phyloP scores from a whole-genome alignment of 2,797 vertebrate genomes.

The Helicolenus hilgendorfi region DNA sequence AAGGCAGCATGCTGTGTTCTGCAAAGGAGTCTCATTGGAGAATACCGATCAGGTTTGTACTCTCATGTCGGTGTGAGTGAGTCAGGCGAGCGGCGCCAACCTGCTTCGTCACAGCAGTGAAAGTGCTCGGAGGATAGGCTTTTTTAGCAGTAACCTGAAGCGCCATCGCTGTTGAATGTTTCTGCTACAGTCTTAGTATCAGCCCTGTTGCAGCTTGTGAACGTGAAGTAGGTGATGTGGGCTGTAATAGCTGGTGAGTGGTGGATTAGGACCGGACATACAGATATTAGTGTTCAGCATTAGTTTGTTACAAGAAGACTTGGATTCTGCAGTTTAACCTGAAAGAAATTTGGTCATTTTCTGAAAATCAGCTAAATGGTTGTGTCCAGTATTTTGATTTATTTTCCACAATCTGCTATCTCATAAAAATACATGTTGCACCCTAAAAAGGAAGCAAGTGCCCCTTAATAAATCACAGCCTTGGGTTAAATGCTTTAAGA shows the following conservation, averaged over 20 bases:
- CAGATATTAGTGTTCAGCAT: not conserved
- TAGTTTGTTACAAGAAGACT: not conserved
- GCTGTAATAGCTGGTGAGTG: not conserved
- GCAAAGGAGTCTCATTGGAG: constrained; percentile 36
- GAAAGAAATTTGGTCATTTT: not conserved
- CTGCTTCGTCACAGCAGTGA: not conserved
- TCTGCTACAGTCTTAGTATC: not conserved
- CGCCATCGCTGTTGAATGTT: constrained; percentile 1
- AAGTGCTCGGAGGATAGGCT: not conserved
- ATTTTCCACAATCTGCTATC: not conserved
- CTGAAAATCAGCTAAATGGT: not conserved
- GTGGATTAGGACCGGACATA: not conserved
- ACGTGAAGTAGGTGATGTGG: not conserved
- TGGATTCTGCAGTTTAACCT: not conserved
- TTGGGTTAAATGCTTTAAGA: not conserved
- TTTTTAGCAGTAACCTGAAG: constrained; percentile 23
- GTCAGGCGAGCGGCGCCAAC: constrained; percentile 6
- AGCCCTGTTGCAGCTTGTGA: not conserved
- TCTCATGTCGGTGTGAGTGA: constrained; percentile 28
- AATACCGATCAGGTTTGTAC: constrained; percentile 50
- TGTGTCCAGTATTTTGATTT: not conserved
- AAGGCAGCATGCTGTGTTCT: constrained; percentile 22
- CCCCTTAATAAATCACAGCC: not conserved
- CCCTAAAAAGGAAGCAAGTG: not conserved
- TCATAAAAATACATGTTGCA: not conserved